Base-by-base conservation (phyloP, 1,140 invertebrate species). In the Trachymyrmex septentrionalis region DNA sequence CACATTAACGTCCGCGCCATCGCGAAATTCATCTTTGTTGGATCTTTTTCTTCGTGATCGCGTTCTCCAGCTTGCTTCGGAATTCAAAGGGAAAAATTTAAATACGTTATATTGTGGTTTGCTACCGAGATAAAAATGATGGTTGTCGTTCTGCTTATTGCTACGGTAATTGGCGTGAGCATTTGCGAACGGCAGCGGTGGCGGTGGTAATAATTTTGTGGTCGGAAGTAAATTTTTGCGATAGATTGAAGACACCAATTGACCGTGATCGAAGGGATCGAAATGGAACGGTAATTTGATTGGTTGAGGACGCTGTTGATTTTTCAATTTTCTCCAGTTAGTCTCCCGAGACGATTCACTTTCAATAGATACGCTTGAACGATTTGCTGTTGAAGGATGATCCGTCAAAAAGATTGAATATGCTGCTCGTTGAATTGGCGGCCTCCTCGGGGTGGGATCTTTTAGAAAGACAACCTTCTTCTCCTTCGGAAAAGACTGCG, bases 41-140 rank as follows among this genome's bases (percentile, higher is more conserved):
- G 66, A 90, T 76, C 88, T 87, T 53, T 90, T 87, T 86, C 55
- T 44, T 55, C 87, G 86, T 55, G 48, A 77, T 7, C 67, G 81
- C 9, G 53, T 44, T 71, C 72, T 30, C 44, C 67, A 24, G 5
- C 2, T 38, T 2, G 50, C 38, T 12, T 80, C 59, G 2, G 9
- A 21, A 19, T 7, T 44, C 2, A 72, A 16, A 50, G 44, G 61
- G 2, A 86, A 80, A 64, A 27, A 24, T 55, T 69, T 50, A n/a
- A 61, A 48, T n/a, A 38, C 19, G 34, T 78, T 76, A 44, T 59
- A 19, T 12, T 66, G 71, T 53, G 48, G 24, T n/a, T 38, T 38
- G n/a, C 38, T 53, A 16, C 38, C 12, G 44, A 3, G 16, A 2
- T 48, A 12, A n/a, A 24, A 63, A 57, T 44, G 30, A 27, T 81